These are phyloP conservation scores for Epizoanthus fatuus DNA, from an alignment of 92 coral and sea anemone genomes.

Conservation along the genomic window DNA sequence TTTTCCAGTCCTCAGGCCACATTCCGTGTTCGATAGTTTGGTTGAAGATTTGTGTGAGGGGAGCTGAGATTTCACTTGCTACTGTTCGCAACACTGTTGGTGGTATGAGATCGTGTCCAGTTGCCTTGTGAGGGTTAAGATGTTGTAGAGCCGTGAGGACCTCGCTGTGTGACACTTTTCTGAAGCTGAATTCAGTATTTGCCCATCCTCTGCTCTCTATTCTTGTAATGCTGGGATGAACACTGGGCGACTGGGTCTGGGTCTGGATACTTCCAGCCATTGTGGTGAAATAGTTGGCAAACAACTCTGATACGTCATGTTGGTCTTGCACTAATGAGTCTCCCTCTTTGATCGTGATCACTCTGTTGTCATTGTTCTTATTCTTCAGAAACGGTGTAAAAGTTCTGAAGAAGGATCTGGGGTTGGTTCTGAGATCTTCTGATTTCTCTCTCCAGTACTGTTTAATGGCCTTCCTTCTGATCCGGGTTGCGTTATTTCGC, in stretches of 20 bases:
- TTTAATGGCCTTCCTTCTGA: constrained; percentile 47
- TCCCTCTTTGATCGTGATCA: constrained; percentile 20
- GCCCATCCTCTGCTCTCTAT: constrained; percentile 15
- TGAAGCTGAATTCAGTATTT: constrained; percentile 41
- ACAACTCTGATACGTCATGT: constrained; percentile 40
- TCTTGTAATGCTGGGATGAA: constrained; percentile 17
- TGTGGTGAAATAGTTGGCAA: constrained; percentile 43
- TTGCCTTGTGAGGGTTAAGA: constrained; percentile 54
- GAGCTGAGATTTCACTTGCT: no score
- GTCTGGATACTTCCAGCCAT: constrained; percentile 39
- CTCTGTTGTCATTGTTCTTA: background rate
- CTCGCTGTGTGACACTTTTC: constrained; percentile 38
- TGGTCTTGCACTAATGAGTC: constrained; percentile 30
- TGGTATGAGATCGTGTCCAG: background rate
- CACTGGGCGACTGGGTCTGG: constrained; percentile 25
- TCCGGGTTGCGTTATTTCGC: constrained; percentile 44
- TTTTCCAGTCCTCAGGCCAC: no score
- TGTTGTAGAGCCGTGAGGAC: constrained; percentile 38
- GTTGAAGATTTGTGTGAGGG: no score
- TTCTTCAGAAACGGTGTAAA: constrained; percentile 39
- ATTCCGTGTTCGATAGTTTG: no score
- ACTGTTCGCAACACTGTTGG: no score
- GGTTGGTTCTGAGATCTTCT: constrained; percentile 36
- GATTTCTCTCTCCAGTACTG: constrained; percentile 47
- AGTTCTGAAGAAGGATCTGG: constrained; percentile 35